phyloP scores from a whole-genome alignment of 1,140 invertebrate genomes.

The Aphidius gifuensis region DNA sequence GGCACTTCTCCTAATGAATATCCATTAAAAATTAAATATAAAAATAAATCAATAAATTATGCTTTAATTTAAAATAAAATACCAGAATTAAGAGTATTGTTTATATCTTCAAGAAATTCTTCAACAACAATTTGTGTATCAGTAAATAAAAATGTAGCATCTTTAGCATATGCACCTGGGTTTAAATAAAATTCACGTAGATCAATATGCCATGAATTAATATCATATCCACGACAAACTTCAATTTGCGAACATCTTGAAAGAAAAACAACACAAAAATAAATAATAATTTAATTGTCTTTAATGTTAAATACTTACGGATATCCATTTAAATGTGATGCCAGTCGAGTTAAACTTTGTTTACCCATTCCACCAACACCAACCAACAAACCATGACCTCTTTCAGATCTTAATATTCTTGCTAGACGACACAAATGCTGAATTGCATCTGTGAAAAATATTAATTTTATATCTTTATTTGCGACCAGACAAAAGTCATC shows the following conservation, averaged over 20 bases:
- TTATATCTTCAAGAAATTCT: conserved; percentile 82
- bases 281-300: too few relatives aligned
- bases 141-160: conserved; percentile 71
- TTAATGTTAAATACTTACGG: too few relatives aligned
- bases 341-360: conserved; percentile 72
- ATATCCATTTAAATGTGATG: conserved; percentile 32
- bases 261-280: too few relatives aligned
- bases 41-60: too few relatives aligned
- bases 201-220: too few relatives aligned
- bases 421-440: conserved; percentile 70
- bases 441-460: conserved; percentile 80
- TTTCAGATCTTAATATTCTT: conserved; percentile 52
- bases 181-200: too few relatives aligned
- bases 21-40: too few relatives aligned
- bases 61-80: too few relatives aligned
- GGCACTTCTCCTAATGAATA: conserved; percentile 62
- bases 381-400: conserved; percentile 77
- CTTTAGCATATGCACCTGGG: too few relatives aligned
- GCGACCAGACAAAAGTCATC: conserved; percentile 77
- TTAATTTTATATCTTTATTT: conserved; percentile 56
- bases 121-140: conserved; percentile 80
- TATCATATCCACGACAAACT: too few relatives aligned
- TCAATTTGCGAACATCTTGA: too few relatives aligned
- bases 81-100: conserved; percentile 81
- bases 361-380: conserved; percentile 85